Evolutionary conservation across 2,113 vertebrate species (phyloP).

Genomic region (Centropus bengalensis): DNA sequence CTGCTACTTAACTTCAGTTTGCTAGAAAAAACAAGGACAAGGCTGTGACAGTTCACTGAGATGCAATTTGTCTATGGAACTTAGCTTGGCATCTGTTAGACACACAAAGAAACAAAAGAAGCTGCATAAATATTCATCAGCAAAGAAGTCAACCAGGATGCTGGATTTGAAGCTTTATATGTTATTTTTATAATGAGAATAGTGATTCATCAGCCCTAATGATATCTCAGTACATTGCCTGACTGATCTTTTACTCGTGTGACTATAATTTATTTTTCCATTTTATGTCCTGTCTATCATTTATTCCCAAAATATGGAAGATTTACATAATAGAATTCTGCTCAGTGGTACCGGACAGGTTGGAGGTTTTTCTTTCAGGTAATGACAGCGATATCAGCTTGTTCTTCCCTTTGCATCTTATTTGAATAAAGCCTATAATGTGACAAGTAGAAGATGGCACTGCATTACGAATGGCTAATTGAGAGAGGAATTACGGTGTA

Average conservation of each 20-base stretch:
- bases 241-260: slow-evolving; percentile 45
- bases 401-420: slow-evolving; percentile 5
- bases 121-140: slow-evolving; percentile 66
- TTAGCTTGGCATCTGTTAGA: slow-evolving; percentile 55
- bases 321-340: slow-evolving; percentile 59
- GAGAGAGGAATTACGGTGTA: not conserved
- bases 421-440: slow-evolving; percentile 51
- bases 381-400: not conserved
- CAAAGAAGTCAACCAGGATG: slow-evolving; percentile 20
- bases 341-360: not conserved
- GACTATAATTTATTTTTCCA: slow-evolving; percentile 51
- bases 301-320: slow-evolving; percentile 61
- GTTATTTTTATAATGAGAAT: slow-evolving; percentile 66
- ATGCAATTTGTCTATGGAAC: slow-evolving; percentile 65
- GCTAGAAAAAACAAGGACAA: slow-evolving; percentile 22
- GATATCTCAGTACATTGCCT: slow-evolving; percentile 46
- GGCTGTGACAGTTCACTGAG: slow-evolving; percentile 49
- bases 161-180: slow-evolving; percentile 57
- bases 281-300: slow-evolving; percentile 50
- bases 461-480: slow-evolving; percentile 9
- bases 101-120: slow-evolving; percentile 61
- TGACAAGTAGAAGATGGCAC: slow-evolving; percentile 38
- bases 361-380: slow-evolving; percentile 50
- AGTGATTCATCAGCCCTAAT: slow-evolving; percentile 62
- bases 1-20: slow-evolving; percentile 47